Percentiles rank a stretch among this genome's conserved stretches.
These are phyloP conservation scores for Trisateles emortualis DNA, from an alignment of 2,888 invertebrate species.

Conservation along the genomic window DNA sequence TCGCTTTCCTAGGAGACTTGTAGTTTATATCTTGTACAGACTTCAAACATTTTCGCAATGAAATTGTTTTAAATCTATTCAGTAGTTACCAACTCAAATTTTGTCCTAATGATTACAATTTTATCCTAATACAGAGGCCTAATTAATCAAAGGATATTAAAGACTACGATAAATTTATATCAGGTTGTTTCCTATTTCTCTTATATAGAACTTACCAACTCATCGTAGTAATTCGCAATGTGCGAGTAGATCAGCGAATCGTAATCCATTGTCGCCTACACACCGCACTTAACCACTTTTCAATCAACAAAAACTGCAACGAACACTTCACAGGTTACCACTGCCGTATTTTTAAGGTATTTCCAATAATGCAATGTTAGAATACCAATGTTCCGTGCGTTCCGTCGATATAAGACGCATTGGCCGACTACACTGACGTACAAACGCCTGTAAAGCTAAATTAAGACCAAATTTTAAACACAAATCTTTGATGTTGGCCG, in stretches of 20 bases:
- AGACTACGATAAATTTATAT: no score
- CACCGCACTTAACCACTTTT: conserved; percentile 43
- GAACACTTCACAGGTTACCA: conserved; percentile 42
- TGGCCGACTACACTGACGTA: conserved; percentile 82
- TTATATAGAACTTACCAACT: conserved; percentile 77
- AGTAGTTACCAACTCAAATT: no score
- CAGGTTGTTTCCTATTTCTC: neutral
- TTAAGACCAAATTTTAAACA: conserved; percentile 88
- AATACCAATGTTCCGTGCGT: conserved; percentile 50
- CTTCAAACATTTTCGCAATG: no score
- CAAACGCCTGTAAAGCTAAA: conserved; percentile 86
- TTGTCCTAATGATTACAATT: no score
- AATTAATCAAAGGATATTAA: no score
- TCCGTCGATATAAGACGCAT: conserved; percentile 84
- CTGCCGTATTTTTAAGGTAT: conserved; percentile 37
- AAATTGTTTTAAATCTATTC: no score
- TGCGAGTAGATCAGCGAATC: conserved; percentile 89
- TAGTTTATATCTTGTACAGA: no score
- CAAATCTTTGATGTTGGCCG: conserved; percentile 80
- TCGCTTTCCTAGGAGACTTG: no score
- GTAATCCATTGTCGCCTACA: conserved; percentile 86
- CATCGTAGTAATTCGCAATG: conserved; percentile 88
- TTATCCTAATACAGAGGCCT: no score
- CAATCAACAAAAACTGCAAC: conserved; percentile 38
- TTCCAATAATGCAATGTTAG: conserved; percentile 54